Percentiles rank a stretch among this genome's conserved stretches.
Evolutionary conservation across 2,888 invertebrate species (phyloP).

Genomic region (Serrognathus titanus): DNA sequence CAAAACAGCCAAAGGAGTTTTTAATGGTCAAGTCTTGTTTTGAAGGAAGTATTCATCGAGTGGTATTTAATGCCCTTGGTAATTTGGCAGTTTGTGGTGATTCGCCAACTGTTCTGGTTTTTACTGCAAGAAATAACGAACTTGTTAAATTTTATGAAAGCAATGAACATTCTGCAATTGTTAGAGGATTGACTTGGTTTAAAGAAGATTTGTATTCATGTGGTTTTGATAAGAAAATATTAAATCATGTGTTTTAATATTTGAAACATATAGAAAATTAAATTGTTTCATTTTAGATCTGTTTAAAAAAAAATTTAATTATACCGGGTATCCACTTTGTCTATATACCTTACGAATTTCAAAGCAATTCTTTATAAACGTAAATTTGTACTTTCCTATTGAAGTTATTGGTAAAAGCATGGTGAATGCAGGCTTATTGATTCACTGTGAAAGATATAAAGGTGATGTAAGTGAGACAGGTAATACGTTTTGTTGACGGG

Average conservation of each 20-base stretch:
- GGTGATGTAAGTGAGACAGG: no score
- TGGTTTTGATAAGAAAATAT: constrained; percentile 56
- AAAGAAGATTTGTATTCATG: constrained; percentile 54
- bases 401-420: no score
- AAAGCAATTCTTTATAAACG: no score
- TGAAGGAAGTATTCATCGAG: constrained; percentile 44
- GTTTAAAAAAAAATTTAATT: no score
- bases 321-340: no score
- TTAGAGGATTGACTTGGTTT: constrained; percentile 57
- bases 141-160: constrained; percentile 47
- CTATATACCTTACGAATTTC: no score
- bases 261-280: neutral
- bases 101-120: constrained; percentile 46
- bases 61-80: constrained; percentile 45
- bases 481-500: no score
- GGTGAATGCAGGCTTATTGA: no score
- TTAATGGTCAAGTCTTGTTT: constrained; percentile 38
- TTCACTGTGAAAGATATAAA: no score
- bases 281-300: no score
- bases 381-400: no score
- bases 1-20: constrained; percentile 46
- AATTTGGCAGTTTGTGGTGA: constrained; percentile 53
- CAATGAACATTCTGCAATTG: constrained; percentile 52
- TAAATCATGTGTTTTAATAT: constrained; percentile 38
- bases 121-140: constrained; percentile 43